phyloP scores from a whole-genome alignment of 2,797 vertebrate genomes.

The Crocodylus rhombifer region DNA sequence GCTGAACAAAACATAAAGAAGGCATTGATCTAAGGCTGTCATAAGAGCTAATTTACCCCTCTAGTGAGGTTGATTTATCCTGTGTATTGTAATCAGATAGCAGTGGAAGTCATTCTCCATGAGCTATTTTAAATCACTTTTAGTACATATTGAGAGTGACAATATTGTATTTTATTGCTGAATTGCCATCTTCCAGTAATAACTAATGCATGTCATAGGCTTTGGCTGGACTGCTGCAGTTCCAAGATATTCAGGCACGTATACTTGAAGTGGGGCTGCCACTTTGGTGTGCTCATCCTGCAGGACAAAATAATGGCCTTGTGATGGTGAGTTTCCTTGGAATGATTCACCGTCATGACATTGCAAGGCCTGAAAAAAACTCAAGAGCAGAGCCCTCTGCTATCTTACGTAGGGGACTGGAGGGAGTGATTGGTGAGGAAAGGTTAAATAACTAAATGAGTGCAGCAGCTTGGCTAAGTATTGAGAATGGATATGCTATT shows the following conservation, averaged over 20 bases:
- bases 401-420: not conserved
- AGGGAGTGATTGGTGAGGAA: not conserved
- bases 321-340: not conserved
- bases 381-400: not conserved
- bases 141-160: constrained; percentile 67
- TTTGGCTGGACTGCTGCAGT: constrained; percentile 9
- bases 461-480: not conserved
- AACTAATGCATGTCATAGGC: constrained; percentile 23
- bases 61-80: constrained; percentile 50
- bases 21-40: constrained; percentile 58
- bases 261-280: not conserved
- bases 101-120: constrained; percentile 24
- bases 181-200: constrained; percentile 56
- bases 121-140: constrained; percentile 63
- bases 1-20: constrained; percentile 25
- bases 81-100: constrained; percentile 68
- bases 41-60: constrained; percentile 46
- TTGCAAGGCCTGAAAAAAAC: not conserved
- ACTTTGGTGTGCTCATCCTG: not conserved
- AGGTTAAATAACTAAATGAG: not conserved
- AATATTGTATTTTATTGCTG: constrained; percentile 67
- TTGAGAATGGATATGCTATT: not conserved
- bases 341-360: not conserved
- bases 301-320: not conserved
- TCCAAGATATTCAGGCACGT: not conserved